These are phyloP conservation scores for Propithecus perrieri DNA, from an alignment of 2,797 vertebrate genomes.

Conservation along the genomic window DNA sequence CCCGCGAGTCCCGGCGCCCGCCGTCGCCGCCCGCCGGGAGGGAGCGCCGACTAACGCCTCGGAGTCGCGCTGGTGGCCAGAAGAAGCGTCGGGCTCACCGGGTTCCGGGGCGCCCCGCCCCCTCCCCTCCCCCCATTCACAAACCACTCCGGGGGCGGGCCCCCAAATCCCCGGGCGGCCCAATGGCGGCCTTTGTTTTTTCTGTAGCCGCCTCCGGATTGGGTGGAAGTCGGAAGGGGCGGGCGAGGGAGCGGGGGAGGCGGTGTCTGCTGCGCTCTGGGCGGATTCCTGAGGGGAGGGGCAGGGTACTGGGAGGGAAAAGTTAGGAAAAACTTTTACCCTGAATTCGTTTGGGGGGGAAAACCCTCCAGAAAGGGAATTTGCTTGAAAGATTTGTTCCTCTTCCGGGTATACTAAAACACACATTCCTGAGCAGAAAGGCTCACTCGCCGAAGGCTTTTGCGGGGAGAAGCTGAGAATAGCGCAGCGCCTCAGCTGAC, in stretches of 20 bases:
- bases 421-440: not conserved
- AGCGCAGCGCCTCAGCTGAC: not conserved
- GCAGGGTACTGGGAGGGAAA: constrained; percentile 58
- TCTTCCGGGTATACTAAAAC: constrained; percentile 47
- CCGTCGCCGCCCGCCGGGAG: not conserved
- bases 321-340: constrained; percentile 76
- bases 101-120: constrained; percentile 69
- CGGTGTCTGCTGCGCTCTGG: constrained; percentile 63
- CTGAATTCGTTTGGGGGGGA: constrained; percentile 31
- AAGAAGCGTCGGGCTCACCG: constrained; percentile 64
- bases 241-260: constrained; percentile 34
- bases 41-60: constrained; percentile 66
- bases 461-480: not conserved
- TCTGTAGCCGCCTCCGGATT: constrained; percentile 85
- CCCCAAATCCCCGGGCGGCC: constrained; percentile 78
- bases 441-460: not conserved
- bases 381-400: constrained; percentile 44
- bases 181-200: constrained; percentile 91
- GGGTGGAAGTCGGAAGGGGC: constrained; percentile 79
- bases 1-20: not conserved
- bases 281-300: constrained; percentile 77
- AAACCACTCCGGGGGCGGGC: constrained; percentile 82
- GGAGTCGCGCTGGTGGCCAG: constrained; percentile 73
- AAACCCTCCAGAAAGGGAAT: constrained; percentile 50
- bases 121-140: constrained; percentile 90